Conservation (phyloP, 2,888 invertebrate genomes). For the Salticus scenicus region DNA sequence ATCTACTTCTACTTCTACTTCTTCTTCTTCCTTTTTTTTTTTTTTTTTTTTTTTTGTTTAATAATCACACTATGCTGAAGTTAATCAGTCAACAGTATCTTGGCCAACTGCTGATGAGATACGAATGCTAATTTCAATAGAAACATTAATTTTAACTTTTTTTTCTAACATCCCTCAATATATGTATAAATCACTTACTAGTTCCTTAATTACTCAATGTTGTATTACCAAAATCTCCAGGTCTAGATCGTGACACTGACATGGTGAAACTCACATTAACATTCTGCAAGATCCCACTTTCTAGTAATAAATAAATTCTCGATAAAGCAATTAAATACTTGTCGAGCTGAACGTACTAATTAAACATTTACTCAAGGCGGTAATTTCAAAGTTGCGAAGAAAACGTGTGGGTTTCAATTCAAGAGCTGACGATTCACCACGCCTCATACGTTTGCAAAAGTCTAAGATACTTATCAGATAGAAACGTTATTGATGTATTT, state of each 20-base stretch:
- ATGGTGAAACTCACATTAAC: neutral
- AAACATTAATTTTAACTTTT: too few species aligned
- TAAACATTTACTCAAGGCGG: conserved; percentile 56
- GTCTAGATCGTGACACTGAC: neutral
- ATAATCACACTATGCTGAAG: too few species aligned
- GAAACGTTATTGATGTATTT: conserved; percentile 3
- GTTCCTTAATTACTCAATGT: neutral
- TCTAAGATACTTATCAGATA: conserved; percentile 1
- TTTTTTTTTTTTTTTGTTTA: too few species aligned
- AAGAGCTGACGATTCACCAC: neutral
- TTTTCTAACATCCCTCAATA: too few species aligned
- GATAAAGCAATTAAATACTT: conserved; percentile 27
- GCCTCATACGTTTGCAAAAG: neutral
- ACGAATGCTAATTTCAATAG: too few species aligned
- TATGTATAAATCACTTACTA: neutral
- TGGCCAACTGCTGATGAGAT: too few species aligned
- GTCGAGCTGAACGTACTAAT: conserved; percentile 22
- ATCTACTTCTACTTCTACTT: too few species aligned
- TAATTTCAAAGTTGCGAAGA: conserved; percentile 16
- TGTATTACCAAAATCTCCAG: neutral
- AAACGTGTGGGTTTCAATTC: conserved; percentile 23
- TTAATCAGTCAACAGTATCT: too few species aligned
- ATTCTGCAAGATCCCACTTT: neutral
- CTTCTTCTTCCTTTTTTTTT: too few species aligned
- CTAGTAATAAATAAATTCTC: conserved; percentile 38